Percentiles rank a stretch among this genome's conserved stretches.
Conservation (phyloP, 2,113 vertebrate species). For the Motacilla tschutschensis region DNA sequence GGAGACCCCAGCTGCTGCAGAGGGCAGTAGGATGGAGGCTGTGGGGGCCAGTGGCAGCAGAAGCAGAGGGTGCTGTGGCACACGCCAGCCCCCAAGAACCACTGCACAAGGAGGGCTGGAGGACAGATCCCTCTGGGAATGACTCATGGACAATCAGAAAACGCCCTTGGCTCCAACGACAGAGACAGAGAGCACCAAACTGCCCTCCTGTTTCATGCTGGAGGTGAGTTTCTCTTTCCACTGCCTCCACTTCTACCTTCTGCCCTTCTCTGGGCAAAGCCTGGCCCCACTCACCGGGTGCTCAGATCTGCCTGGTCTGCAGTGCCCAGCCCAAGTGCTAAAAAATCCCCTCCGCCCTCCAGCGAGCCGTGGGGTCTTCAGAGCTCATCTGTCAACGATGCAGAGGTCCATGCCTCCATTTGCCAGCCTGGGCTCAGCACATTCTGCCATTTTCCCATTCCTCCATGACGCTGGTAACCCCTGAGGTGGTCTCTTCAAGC, state of each 20-base stretch:
- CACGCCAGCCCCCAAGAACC: neutral
- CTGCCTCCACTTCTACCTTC: neutral
- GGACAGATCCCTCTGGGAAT: neutral
- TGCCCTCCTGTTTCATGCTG: neutral
- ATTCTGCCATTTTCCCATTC: neutral
- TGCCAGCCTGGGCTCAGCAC: neutral
- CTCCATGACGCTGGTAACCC: neutral
- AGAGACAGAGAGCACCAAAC: neutral
- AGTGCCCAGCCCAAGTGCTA: neutral
- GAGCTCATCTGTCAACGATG: neutral
- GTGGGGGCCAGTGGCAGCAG: neutral
- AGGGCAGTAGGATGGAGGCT: neutral
- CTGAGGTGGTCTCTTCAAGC: neutral
- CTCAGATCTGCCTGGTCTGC: neutral
- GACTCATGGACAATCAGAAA: neutral
- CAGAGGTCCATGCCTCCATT: neutral
- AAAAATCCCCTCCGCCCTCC: neutral
- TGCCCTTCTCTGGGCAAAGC: neutral
- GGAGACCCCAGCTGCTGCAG: rapidly evolving
- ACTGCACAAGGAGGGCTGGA: neutral
- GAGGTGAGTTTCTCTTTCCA: neutral
- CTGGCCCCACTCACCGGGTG: neutral
- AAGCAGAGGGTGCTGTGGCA: neutral
- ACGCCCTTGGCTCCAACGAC: neutral
- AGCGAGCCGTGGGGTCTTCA: neutral